Percentiles rank a stretch among this genome's conserved stretches.
Evolutionary conservation across 2,888 invertebrate genomes (phyloP).

Genomic region (Crocallis elinguaria): DNA sequence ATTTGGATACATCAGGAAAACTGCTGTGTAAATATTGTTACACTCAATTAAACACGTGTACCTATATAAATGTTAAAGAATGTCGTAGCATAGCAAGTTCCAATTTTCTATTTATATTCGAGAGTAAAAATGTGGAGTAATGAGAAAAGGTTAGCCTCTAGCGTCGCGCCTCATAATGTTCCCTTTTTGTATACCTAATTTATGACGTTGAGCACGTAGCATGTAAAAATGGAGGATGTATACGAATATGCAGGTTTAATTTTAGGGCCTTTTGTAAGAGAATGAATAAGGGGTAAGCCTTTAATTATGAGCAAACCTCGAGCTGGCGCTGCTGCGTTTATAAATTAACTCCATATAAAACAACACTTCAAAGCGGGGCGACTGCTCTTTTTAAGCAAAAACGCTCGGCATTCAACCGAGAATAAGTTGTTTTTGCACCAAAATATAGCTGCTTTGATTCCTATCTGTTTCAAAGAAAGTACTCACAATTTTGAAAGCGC

Average conservation of each 20-base stretch:
- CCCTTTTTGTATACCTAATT: constrained; percentile 75
- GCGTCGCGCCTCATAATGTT: constrained; percentile 65
- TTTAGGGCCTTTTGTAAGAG: constrained; percentile 70
- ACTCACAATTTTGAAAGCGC: constrained; percentile 38
- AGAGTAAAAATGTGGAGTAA: constrained; percentile 61
- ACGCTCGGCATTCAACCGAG: constrained; percentile 38
- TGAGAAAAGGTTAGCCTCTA: constrained; percentile 65
- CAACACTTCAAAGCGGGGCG: constrained; percentile 51
- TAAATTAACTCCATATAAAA: constrained; percentile 61
- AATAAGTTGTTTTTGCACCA: constrained; percentile 38
- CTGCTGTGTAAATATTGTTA: not conserved
- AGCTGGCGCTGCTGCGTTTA: constrained; percentile 50
- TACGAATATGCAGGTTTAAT: constrained; percentile 76
- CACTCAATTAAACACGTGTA: constrained; percentile 1
- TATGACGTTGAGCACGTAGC: constrained; percentile 70
- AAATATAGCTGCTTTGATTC: constrained; percentile 44
- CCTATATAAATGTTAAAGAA: not conserved
- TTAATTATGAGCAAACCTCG: constrained; percentile 70
- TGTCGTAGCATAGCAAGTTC: constrained; percentile 41
- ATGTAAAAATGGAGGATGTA: constrained; percentile 67
- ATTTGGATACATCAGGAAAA: no score
- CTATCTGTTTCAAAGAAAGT: constrained; percentile 44
- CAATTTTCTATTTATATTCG: constrained; percentile 54
- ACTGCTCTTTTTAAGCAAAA: constrained; percentile 45
- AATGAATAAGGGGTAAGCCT: constrained; percentile 71